Percentiles rank a stretch among this genome's conserved stretches.
These are phyloP conservation scores for Escarpia spicata DNA, from an alignment of 2,888 invertebrate species.

Conservation along the genomic window DNA sequence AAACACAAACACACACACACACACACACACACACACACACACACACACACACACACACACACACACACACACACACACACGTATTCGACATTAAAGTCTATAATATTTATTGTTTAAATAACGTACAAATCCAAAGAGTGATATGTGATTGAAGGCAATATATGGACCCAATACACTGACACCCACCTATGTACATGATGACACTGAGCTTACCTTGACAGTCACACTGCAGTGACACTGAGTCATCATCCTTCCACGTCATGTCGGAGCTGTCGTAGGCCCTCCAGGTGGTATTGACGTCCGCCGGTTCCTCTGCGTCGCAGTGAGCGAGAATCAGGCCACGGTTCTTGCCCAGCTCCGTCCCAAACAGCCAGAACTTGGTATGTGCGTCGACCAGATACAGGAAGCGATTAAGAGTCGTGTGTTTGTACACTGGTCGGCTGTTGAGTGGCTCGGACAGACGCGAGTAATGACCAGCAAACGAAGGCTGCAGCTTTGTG, in stretches of 20 bases:
- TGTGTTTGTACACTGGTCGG: neutral
- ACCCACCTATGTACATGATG: neutral
- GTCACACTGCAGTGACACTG: neutral
- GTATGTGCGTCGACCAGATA: neutral
- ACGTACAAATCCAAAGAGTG: neutral
- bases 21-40: no score
- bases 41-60: no score
- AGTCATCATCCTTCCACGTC: neutral
- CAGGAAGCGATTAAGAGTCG: neutral
- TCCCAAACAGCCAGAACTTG: neutral
- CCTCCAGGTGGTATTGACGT: neutral
- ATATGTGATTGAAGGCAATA: neutral
- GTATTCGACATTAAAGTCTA: no score
- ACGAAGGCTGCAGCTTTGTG: neutral
- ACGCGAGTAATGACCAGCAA: neutral
- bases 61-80: no score
- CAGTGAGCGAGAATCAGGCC: neutral
- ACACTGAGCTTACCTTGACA: neutral
- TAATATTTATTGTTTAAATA: neutral
- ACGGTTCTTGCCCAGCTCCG: neutral
- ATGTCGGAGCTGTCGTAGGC: neutral
- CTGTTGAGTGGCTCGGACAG: neutral
- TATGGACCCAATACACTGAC: neutral
- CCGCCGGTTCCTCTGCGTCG: neutral
- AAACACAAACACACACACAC: no score